Conservation (phyloP, 2,797 vertebrate genomes). For the Furcifer pardalis region DNA sequence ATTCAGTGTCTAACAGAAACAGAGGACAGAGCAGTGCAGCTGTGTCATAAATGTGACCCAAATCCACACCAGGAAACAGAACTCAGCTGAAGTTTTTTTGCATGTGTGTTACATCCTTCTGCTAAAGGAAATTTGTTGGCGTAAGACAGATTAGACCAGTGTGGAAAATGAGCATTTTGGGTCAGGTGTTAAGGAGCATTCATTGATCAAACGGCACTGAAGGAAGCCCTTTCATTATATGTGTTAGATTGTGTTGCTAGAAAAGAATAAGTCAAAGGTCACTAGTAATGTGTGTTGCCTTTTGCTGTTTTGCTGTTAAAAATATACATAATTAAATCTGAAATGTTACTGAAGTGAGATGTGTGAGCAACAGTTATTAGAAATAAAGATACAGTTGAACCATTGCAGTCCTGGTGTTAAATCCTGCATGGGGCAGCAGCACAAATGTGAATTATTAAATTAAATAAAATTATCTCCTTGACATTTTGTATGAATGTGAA, state of each 20-base stretch:
- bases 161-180: background rate
- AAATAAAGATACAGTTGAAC: background rate
- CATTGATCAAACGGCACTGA: background rate
- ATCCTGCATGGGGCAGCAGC: too few species aligned
- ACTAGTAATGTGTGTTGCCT: background rate
- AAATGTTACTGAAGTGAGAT: conserved; percentile 9
- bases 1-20: background rate
- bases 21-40: background rate
- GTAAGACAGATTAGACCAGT: background rate
- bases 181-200: background rate
- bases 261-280: background rate
- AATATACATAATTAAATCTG: background rate
- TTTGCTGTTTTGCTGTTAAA: background rate
- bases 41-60: background rate
- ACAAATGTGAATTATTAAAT: too few species aligned
- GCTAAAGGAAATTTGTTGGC: background rate
- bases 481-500: background rate
- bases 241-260: background rate
- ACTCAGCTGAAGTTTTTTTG: background rate
- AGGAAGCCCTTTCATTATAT: background rate
- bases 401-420: too few species aligned
- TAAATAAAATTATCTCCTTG: too few species aligned
- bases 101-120: background rate
- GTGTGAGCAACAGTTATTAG: background rate
- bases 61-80: background rate